A percentile compares a stretch with the other conserved stretches of the same genome.
phyloP scores from a whole-genome alignment of 2,888 invertebrate species.

The Papilio protenor region DNA sequence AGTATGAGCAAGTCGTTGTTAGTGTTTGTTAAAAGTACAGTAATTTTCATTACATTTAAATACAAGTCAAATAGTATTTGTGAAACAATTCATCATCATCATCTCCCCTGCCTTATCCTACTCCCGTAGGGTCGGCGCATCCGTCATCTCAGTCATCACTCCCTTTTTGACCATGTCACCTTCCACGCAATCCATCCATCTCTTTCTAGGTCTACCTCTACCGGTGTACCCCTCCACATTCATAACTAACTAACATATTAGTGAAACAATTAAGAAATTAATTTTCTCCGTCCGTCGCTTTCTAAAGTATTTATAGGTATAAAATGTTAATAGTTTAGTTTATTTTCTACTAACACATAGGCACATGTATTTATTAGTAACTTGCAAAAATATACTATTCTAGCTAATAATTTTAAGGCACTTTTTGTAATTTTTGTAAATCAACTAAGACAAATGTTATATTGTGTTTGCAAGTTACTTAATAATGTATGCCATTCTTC shows the following conservation, averaged over 20 bases:
- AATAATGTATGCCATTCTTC: slow-evolving; percentile 53
- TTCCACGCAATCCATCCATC: too few species aligned
- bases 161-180: too few species aligned
- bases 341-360: not conserved
- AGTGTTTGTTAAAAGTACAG: not conserved
- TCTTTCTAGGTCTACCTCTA: too few species aligned
- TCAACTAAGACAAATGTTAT: not conserved
- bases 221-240: too few species aligned
- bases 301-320: not conserved
- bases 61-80: too few species aligned
- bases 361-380: slow-evolving; percentile 22
- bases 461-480: slow-evolving; percentile 32
- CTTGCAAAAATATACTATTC: slow-evolving; percentile 35
- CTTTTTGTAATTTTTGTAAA: not conserved
- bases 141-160: too few species aligned
- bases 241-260: too few species aligned
- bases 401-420: not conserved
- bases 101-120: too few species aligned
- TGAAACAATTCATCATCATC: too few species aligned
- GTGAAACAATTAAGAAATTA: too few species aligned
- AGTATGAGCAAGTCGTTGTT: not conserved
- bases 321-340: not conserved
- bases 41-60: too few species aligned
- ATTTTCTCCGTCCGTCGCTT: not conserved
- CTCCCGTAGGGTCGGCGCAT: too few species aligned